Conservation (phyloP, 2,797 vertebrate genomes). For the Myotis findleyi region DNA sequence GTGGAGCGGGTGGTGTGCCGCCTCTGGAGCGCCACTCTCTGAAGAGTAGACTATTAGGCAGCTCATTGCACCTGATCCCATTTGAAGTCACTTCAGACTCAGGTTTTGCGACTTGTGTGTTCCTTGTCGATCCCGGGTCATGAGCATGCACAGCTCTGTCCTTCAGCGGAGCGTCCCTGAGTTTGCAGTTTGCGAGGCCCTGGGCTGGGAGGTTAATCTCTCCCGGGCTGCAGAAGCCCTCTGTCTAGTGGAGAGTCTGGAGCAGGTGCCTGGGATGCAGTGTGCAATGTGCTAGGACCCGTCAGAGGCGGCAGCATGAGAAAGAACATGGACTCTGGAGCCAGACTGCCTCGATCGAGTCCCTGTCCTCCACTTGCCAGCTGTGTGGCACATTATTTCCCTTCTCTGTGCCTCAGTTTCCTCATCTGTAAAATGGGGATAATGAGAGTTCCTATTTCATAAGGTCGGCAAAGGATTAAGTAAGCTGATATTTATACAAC, state of each 20-base stretch:
- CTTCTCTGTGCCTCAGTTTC: neutral
- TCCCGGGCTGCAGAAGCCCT: neutral
- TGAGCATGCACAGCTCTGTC: neutral
- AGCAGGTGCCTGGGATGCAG: neutral
- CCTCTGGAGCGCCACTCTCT: neutral
- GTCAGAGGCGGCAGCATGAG: rapidly evolving
- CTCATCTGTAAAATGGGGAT: neutral
- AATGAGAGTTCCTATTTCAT: neutral
- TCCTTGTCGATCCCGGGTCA: neutral
- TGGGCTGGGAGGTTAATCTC: neutral
- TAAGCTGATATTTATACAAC: neutral
- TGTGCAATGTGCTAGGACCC: rapidly evolving
- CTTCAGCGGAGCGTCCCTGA: neutral
- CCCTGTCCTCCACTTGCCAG: neutral
- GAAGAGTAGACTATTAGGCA: neutral
- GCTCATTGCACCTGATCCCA: neutral
- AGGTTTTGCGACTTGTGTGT: neutral
- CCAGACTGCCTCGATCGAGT: neutral
- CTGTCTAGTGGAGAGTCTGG: neutral
- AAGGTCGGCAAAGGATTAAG: neutral
- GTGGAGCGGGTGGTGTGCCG: neutral
- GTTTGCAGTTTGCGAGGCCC: neutral
- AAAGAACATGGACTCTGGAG: rapidly evolving
- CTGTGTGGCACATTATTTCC: neutral
- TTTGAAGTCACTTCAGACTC: neutral